Evolutionary conservation across 2,113 vertebrate genomes (phyloP), one percentile per base, ranked within the genome.

Genomic region (Melanerpes formicivorus): DNA sequence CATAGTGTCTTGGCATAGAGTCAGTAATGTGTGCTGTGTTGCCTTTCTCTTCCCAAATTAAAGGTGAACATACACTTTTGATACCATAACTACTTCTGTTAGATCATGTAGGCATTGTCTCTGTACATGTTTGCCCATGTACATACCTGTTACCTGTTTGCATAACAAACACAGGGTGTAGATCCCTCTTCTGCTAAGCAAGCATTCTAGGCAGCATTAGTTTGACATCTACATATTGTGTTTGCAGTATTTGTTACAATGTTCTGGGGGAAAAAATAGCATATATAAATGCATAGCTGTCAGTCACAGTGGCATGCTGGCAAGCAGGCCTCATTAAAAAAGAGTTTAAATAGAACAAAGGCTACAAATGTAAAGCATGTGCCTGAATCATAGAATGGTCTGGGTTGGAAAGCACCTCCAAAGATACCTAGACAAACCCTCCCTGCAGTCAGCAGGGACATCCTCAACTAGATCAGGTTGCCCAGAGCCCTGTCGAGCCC

Each of bases 131-230:
- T 79, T 84, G 66, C 82, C 32, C 54, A 85, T 87, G 32, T 72
- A 19, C 5, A 0, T 65, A 34, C 22, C 42, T 4, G 0, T 69
- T 90, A 44, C 0, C 1, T 75, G 55, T 77, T 93, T 90, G 88
- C 18, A 9, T 80, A 64, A 23, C 54, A 54, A 7, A 6, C 48
- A 16, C 22, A 58, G 11, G 62, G 19, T 78, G 42, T 80, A 87
- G 82, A 76, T 87, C 19, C 30, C 48, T 71, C 25, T 23, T 71
- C 32, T 79, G 69, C 69, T 71, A 67, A 74, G 56, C 60, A 73
- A 55, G 55, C 55, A 23, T 27, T 74, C 64, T 21, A 23, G 22
- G 13, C 37, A 90, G 44, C 34, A 73, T 80, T 58, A 32, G 18
- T 69, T 78, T 44, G 23, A 58, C 34, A 64, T 85, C 65, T 83